phyloP scores from a whole-genome alignment of 2,797 vertebrate species.

The Acanthopagrus latus region DNA sequence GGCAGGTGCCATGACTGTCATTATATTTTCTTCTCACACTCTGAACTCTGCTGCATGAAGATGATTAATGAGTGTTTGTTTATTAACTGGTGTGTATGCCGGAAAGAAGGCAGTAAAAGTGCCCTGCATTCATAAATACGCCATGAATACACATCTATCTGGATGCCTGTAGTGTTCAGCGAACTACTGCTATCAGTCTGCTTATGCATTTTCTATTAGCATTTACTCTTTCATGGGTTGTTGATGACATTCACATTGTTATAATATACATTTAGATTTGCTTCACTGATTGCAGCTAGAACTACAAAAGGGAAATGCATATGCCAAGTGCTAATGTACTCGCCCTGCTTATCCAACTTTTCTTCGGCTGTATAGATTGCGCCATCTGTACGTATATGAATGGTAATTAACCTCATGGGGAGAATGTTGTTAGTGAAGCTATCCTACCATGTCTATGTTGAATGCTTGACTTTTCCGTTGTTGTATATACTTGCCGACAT shows the following conservation, averaged over 20 bases:
- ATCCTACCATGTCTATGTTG: background rate
- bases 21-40: constrained; percentile 47
- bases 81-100: constrained; percentile 29
- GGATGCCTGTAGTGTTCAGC: background rate
- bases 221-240: constrained; percentile 23
- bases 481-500: constrained; percentile 4
- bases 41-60: constrained; percentile 42
- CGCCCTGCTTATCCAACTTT: constrained; percentile 1
- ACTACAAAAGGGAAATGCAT: constrained; percentile 17
- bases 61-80: constrained; percentile 69
- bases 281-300: constrained; percentile 12
- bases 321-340: constrained; percentile 9
- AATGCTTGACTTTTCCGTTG: constrained; percentile 12
- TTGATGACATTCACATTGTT: constrained; percentile 11
- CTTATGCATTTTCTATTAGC: constrained; percentile 28
- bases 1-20: constrained; percentile 59
- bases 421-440: constrained; percentile 1
- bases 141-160: constrained; percentile 20
- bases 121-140: constrained; percentile 51
- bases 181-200: constrained; percentile 5
- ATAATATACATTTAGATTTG: constrained; percentile 23
- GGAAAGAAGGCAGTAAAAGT: constrained; percentile 20
- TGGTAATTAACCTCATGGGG: constrained; percentile 25
- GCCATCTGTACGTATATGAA: constrained; percentile 46
- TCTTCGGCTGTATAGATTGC: background rate